Evolutionary conservation across 2,888 invertebrate genomes (phyloP).

Genomic region (Ryuthela nishihirai): DNA sequence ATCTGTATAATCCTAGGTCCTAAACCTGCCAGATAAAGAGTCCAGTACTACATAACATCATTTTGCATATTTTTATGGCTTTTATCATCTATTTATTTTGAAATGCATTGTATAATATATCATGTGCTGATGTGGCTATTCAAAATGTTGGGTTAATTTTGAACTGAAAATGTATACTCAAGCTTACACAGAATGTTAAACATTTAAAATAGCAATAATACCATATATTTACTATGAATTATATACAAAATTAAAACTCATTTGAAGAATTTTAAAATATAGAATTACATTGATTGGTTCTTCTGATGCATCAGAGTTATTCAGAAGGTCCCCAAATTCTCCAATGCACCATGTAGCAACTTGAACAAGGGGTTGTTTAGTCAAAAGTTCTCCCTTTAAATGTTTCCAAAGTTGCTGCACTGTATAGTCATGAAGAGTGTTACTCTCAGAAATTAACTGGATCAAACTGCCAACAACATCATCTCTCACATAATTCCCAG

Average conservation of each 20-base stretch:
- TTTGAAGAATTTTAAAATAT: too few species aligned
- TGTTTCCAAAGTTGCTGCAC: slow-evolving; percentile 76
- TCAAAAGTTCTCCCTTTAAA: slow-evolving; percentile 43
- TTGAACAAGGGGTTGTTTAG: slow-evolving; percentile 57
- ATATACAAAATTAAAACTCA: too few species aligned
- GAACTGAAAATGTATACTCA: too few species aligned
- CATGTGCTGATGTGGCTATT: too few species aligned
- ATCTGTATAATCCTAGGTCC: too few species aligned
- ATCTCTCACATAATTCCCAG: slow-evolving; percentile 95
- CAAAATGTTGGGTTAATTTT: background rate
- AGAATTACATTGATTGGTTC: slow-evolving; percentile 15
- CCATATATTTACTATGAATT: background rate
- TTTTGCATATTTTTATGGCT: too few species aligned
- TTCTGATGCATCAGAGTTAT: slow-evolving; percentile 57
- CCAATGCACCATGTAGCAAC: slow-evolving; percentile 98
- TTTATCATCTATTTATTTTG: too few species aligned
- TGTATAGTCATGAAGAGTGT: slow-evolving; percentile 82
- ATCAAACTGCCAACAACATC: slow-evolving; percentile 96
- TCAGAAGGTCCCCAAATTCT: slow-evolving; percentile 90
- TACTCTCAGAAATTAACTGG: slow-evolving; percentile 87
- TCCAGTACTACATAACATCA: too few species aligned
- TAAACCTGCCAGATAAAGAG: too few species aligned
- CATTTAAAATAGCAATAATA: background rate
- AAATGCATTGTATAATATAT: too few species aligned
- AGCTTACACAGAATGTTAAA: too few species aligned